Conservation (phyloP, 2,888 invertebrate species). For the Caenorhabditis angaria region DNA sequence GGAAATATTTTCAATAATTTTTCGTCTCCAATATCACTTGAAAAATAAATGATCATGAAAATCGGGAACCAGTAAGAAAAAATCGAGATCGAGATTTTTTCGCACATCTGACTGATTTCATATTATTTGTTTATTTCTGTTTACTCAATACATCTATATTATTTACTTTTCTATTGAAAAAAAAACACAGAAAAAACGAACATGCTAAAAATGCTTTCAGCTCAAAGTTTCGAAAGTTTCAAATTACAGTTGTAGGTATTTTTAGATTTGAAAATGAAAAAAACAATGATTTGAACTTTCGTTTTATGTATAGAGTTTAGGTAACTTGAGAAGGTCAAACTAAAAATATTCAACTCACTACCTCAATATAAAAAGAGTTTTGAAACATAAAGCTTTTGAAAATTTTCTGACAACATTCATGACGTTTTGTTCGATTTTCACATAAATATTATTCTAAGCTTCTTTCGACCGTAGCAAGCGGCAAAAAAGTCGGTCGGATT, state of each 20-base stretch:
- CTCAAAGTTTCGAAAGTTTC: neutral
- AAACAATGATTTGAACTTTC: no score
- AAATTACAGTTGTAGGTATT: neutral
- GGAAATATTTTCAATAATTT: no score
- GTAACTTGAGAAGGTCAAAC: neutral
- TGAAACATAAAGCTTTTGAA: no score
- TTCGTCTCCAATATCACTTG: no score
- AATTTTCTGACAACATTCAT: neutral
- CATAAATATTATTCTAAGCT: slow-evolving; percentile 16
- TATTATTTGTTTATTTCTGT: neutral
- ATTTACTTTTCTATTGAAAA: neutral
- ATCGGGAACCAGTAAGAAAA: neutral
- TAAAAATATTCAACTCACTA: neutral
- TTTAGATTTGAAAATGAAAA: neutral
- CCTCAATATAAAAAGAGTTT: no score
- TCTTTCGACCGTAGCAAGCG: slow-evolving; percentile 15
- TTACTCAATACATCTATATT: neutral
- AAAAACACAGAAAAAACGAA: neutral
- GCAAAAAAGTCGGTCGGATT: slow-evolving; percentile 33
- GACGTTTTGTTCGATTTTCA: no score
- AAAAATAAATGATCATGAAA: no score
- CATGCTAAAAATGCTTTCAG: neutral
- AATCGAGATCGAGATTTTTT: neutral
- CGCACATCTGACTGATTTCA: slow-evolving; percentile 4
- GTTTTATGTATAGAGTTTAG: neutral